These are phyloP conservation scores for Porites rus DNA, from an alignment of 92 coral and sea anemone genomes.

Conservation along the genomic window DNA sequence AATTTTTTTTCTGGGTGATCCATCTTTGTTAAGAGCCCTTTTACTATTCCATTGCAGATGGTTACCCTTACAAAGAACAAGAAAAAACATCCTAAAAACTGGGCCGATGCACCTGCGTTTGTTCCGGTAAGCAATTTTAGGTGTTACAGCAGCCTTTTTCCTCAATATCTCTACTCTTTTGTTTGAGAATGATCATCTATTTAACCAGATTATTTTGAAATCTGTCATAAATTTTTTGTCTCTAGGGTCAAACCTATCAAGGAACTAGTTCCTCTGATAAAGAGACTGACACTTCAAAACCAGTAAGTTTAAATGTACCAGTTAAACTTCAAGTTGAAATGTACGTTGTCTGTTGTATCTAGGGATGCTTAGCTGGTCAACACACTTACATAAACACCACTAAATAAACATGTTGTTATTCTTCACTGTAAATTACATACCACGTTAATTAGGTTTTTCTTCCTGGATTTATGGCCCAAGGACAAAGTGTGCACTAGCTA, in stretches of 20 bases:
- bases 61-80: slow-evolving; percentile 69
- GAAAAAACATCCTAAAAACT: slow-evolving; percentile 58
- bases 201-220: background rate
- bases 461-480: too few species aligned
- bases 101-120: slow-evolving; percentile 92
- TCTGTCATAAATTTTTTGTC: background rate
- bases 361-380: too few species aligned
- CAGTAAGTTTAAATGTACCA: background rate
- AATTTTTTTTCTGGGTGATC: background rate
- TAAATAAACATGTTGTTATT: too few species aligned
- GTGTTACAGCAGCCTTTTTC: background rate
- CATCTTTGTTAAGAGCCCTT: too few species aligned
- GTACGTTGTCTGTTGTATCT: background rate
- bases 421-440: too few species aligned
- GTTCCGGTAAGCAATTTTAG: slow-evolving; percentile 72
- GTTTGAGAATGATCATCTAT: too few species aligned
- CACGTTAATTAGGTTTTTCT: too few species aligned
- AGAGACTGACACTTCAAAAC: background rate
- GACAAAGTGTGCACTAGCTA: too few species aligned
- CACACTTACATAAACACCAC: too few species aligned
- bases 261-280: slow-evolving; percentile 23
- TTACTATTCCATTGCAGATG: slow-evolving; percentile 45
- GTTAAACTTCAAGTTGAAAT: background rate
- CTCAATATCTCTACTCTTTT: background rate
- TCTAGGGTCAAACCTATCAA: slow-evolving; percentile 47